Evolutionary conservation across 2,888 invertebrate genomes (phyloP).

Genomic region (Papilio protenor): DNA sequence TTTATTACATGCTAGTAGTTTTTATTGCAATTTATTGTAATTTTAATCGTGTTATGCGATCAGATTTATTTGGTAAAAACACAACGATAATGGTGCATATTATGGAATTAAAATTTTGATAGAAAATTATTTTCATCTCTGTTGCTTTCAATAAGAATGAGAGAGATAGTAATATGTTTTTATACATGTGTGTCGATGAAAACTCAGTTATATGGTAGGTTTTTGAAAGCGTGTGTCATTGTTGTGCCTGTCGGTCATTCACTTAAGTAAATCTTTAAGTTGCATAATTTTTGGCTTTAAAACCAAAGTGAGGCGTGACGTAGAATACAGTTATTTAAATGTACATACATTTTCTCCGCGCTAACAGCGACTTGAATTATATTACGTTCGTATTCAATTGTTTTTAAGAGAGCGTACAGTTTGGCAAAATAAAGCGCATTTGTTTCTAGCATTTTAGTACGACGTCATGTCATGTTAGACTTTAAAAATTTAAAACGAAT

Average conservation of each 20-base stretch:
- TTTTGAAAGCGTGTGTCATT: background rate
- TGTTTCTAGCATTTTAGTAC: too few relatives aligned
- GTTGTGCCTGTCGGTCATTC: slow-evolving; percentile 2
- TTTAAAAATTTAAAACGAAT: too few relatives aligned
- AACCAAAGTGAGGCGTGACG: slow-evolving; percentile 28
- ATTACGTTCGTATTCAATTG: slow-evolving; percentile 4
- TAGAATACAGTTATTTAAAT: slow-evolving; percentile 29
- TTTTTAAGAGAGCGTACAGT: background rate
- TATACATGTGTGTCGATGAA: background rate
- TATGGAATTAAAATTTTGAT: too few relatives aligned
- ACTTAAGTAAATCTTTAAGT: slow-evolving; percentile 13
- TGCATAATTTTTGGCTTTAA: slow-evolving; percentile 30
- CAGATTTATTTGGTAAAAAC: too few relatives aligned
- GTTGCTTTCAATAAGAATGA: background rate
- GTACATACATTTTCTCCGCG: slow-evolving; percentile 19
- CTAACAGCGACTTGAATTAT: slow-evolving; percentile 9
- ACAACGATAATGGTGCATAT: too few relatives aligned
- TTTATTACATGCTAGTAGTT: background rate
- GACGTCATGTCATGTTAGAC: too few relatives aligned
- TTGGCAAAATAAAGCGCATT: background rate
- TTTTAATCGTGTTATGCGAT: too few relatives aligned
- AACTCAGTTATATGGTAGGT: background rate
- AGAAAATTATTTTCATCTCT: too few relatives aligned
- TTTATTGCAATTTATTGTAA: background rate
- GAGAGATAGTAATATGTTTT: background rate